phyloP scores from a whole-genome alignment of 2,888 invertebrate genomes.

The Thymelicus acteon region DNA sequence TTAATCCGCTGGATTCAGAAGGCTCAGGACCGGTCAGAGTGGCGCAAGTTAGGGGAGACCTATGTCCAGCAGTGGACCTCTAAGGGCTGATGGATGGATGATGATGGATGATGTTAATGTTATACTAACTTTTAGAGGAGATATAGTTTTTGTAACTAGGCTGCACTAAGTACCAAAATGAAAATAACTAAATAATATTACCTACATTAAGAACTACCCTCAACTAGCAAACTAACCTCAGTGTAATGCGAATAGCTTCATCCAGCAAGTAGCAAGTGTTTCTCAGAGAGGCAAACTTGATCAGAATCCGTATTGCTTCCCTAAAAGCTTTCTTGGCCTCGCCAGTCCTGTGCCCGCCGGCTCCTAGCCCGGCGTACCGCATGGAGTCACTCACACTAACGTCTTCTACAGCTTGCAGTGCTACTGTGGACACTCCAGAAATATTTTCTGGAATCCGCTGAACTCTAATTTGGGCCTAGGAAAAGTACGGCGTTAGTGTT shows the following conservation, averaged over 20 bases:
- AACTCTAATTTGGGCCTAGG: slow-evolving; percentile 75
- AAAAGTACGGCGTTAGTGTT: not conserved
- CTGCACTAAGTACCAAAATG: no score
- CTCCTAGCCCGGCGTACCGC: slow-evolving; percentile 71
- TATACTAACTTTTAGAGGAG: no score
- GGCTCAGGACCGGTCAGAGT: no score
- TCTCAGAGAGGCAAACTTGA: slow-evolving; percentile 80
- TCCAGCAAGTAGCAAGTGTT: slow-evolving; percentile 71
- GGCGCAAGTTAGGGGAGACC: no score
- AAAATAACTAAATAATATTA: no score
- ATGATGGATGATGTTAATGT: no score
- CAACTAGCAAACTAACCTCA: slow-evolving; percentile 57
- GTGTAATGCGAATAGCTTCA: slow-evolving; percentile 66
- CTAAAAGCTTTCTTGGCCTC: slow-evolving; percentile 75
- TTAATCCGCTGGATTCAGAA: no score
- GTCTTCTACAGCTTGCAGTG: slow-evolving; percentile 69
- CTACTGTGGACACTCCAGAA: slow-evolving; percentile 72
- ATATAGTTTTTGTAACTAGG: no score
- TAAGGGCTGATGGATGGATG: no score
- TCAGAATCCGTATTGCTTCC: slow-evolving; percentile 68
- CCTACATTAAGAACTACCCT: no score
- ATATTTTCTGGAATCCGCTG: slow-evolving; percentile 71
- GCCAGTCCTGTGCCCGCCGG: slow-evolving; percentile 73
- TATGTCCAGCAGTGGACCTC: no score
- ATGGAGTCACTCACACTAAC: slow-evolving; percentile 60